Evolutionary conservation across 2,888 invertebrate genomes (phyloP).

Genomic region (Pyralis farinalis): DNA sequence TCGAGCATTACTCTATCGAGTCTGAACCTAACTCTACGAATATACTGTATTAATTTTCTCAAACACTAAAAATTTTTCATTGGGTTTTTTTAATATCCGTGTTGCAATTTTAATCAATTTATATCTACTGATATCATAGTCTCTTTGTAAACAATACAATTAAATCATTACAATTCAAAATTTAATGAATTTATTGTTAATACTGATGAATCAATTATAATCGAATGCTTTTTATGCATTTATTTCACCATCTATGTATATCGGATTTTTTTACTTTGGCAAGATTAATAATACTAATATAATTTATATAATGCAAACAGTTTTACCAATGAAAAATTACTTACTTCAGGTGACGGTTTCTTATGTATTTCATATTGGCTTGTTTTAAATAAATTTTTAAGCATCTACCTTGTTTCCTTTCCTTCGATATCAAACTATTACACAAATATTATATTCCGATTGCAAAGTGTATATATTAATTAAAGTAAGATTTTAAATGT

Average conservation of each 20-base stretch:
- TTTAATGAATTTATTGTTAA: conserved; percentile 60
- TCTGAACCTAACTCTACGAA: conserved; percentile 25
- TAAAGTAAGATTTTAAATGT: no score
- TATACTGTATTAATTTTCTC: conserved; percentile 15
- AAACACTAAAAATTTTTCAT: conserved; percentile 57
- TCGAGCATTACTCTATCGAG: conserved; percentile 22
- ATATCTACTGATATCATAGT: conserved; percentile 28
- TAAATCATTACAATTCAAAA: conserved; percentile 47
- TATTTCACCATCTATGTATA: conserved; percentile 21
- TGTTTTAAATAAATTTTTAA: conserved; percentile 36
- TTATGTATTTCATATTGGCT: conserved; percentile 18
- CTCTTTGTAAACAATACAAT: conserved; percentile 39
- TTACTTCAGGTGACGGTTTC: conserved; percentile 24
- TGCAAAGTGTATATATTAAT: no score
- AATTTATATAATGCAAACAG: conserved; percentile 19
- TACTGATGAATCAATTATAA: conserved; percentile 43
- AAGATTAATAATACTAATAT: conserved; percentile 28
- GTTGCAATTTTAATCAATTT: conserved; percentile 16
- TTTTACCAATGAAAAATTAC: conserved; percentile 61
- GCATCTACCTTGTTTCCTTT: conserved; percentile 22
- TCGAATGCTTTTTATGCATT: conserved; percentile 32
- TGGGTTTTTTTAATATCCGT: conserved; percentile 37
- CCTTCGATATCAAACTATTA: no score
- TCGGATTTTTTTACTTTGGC: conserved; percentile 33
- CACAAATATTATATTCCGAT: no score